phyloP scores from a whole-genome alignment of 2,797 vertebrate species.

The Tympanoctomys barrerae region DNA sequence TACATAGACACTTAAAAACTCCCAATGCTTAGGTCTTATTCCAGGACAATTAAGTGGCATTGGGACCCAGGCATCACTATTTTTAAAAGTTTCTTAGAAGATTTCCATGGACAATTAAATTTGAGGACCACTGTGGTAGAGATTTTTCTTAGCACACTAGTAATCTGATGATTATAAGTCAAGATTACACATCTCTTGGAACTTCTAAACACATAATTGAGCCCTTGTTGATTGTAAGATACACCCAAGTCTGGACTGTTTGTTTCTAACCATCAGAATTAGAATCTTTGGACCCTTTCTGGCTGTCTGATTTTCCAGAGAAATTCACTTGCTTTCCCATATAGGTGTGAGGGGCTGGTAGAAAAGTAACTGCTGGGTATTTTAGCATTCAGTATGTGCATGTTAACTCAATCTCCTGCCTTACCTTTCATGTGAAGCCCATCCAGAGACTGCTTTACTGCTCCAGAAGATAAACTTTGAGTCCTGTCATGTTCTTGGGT shows the following conservation, averaged over 20 bases:
- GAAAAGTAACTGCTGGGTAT: background rate
- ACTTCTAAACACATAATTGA: background rate
- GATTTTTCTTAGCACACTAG: background rate
- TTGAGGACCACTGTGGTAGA: background rate
- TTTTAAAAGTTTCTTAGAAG: slow-evolving; percentile 15
- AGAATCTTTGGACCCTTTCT: slow-evolving; percentile 27
- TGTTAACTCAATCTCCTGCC: background rate
- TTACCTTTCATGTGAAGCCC: too few species aligned
- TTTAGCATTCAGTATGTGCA: background rate
- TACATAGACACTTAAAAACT: background rate
- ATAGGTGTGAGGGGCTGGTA: background rate
- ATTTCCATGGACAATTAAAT: background rate
- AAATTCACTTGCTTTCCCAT: background rate
- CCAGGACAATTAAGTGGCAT: background rate
- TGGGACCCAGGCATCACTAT: slow-evolving; percentile 5
- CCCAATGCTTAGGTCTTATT: background rate
- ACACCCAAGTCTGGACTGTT: background rate
- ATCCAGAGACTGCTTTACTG: background rate
- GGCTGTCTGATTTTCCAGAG: background rate
- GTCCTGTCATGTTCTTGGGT: background rate
- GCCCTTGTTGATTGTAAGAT: background rate
- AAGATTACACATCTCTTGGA: background rate
- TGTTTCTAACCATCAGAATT: background rate
- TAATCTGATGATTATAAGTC: background rate
- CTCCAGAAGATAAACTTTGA: background rate